Conservation (phyloP, 2,888 invertebrate genomes). For the Sesamia inferens region DNA sequence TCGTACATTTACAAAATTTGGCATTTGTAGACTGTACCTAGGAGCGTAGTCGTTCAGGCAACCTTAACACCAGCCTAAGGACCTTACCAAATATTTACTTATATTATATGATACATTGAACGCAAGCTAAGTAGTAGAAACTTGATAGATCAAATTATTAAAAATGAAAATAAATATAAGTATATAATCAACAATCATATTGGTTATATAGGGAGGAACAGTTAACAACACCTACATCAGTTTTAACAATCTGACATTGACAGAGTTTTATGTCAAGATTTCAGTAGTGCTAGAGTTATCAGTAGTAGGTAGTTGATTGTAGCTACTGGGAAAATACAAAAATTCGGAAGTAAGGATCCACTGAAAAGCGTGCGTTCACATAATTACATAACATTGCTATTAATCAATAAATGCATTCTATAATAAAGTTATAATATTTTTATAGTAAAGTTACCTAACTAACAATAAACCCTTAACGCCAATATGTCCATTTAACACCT, state of each 20-base stretch:
- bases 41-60: neutral
- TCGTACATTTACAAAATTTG: neutral
- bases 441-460: slow-evolving; percentile 12
- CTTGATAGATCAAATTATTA: neutral
- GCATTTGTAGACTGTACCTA: neutral
- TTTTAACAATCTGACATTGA: neutral
- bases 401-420: slow-evolving; percentile 49
- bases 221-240: no score
- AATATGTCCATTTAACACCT: slow-evolving; percentile 18
- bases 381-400: slow-evolving; percentile 16
- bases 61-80: neutral
- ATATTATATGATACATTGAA: slow-evolving; percentile 9
- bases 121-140: slow-evolving; percentile 18
- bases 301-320: neutral
- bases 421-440: neutral
- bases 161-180: neutral
- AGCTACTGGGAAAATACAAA: slow-evolving; percentile 6
- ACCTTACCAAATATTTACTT: slow-evolving; percentile 2
- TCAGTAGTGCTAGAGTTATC: neutral
- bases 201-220: neutral
- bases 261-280: neutral
- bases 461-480: slow-evolving; percentile 40
- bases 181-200: neutral
- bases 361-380: slow-evolving; percentile 4
- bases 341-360: neutral